These are phyloP conservation scores for Cololabis saira DNA, from an alignment of 2,113 vertebrate genomes.

Conservation along the genomic window DNA sequence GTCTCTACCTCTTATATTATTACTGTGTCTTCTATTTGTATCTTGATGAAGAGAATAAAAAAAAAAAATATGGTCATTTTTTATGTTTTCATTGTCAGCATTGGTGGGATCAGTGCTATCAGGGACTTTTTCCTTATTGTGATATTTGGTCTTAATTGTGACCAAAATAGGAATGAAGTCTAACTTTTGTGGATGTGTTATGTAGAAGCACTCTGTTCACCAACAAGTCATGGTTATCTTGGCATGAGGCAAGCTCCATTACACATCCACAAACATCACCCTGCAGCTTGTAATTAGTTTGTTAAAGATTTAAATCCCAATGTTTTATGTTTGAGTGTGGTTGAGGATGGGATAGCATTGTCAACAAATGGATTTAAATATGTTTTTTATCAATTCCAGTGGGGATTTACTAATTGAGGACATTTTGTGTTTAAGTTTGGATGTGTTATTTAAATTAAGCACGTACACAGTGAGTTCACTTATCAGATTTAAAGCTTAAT, in stretches of 20 bases:
- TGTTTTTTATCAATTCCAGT: conserved; percentile 33
- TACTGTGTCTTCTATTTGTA: too few relatives aligned
- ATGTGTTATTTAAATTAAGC: conserved; percentile 24
- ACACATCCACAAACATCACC: conserved; percentile 44
- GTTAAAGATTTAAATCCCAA: conserved; percentile 55
- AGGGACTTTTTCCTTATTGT: too few relatives aligned
- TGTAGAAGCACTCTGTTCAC: too few relatives aligned
- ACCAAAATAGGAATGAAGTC: too few relatives aligned
- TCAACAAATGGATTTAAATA: conserved; percentile 12
- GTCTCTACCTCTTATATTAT: too few relatives aligned
- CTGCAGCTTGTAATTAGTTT: conserved; percentile 55
- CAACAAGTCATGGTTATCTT: background rate
- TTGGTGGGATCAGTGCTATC: too few relatives aligned
- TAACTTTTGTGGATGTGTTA: too few relatives aligned
- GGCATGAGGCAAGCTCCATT: conserved; percentile 28
- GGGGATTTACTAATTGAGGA: conserved; percentile 15
- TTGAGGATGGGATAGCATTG: background rate
- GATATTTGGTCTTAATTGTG: too few relatives aligned
- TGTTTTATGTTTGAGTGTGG: conserved; percentile 32
- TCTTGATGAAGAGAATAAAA: too few relatives aligned
- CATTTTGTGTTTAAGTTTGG: conserved; percentile 8
- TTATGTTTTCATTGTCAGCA: too few relatives aligned
- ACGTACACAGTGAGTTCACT: conserved; percentile 23
- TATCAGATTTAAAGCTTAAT: conserved; percentile 72
- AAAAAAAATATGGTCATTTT: too few relatives aligned